Percentiles rank a stretch among this genome's conserved stretches.
phyloP scores from a whole-genome alignment of 2,113 vertebrate species.

The Varanus komodoensis region DNA sequence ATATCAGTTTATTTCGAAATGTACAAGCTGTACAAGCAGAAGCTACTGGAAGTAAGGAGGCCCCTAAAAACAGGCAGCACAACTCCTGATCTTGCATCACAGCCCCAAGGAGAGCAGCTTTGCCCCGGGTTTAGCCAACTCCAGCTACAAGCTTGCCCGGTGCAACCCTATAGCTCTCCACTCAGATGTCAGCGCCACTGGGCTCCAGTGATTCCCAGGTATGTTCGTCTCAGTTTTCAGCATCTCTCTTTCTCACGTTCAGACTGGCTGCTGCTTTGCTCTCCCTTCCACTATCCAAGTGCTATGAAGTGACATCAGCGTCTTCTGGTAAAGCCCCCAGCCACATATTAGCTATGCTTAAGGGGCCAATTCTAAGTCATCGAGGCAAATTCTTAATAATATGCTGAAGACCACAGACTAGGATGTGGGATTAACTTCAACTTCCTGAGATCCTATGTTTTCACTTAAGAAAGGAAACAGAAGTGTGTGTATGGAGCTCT shows the following conservation, averaged over 20 bases:
- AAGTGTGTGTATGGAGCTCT: background rate
- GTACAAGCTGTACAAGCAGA: background rate
- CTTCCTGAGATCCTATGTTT: background rate
- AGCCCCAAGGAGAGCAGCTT: background rate
- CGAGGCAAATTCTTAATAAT: background rate
- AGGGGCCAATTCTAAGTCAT: background rate
- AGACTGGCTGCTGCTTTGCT: background rate
- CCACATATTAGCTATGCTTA: background rate
- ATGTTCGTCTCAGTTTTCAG: no score
- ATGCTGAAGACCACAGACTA: background rate
- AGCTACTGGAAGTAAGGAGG: background rate
- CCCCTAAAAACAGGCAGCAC: background rate
- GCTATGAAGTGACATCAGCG: background rate
- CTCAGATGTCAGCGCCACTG: background rate
- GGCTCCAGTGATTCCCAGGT: background rate
- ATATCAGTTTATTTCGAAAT: background rate
- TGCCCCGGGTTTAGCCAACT: background rate
- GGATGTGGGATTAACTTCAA: background rate
- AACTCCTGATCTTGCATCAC: background rate
- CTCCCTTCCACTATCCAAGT: background rate
- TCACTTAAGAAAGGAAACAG: background rate
- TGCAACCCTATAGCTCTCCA: background rate
- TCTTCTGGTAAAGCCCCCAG: background rate
- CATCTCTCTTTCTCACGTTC: background rate
- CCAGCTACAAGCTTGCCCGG: background rate